These are phyloP conservation scores for Oasisia sp. DNA, from an alignment of 2,888 invertebrate genomes.

Conservation along the genomic window DNA sequence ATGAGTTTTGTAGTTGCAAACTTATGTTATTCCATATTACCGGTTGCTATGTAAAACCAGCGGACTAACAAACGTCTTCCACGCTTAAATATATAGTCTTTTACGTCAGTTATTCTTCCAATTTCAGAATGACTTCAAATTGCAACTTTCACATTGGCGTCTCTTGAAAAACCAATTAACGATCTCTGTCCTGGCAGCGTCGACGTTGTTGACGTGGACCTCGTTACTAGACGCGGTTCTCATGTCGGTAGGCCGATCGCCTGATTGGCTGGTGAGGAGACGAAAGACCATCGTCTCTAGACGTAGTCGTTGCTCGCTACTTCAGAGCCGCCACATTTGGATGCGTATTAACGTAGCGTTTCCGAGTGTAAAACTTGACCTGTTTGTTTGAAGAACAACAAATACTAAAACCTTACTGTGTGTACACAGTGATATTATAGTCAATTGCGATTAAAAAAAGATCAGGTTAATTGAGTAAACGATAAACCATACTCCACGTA, in stretches of 20 bases:
- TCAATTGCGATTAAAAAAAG: neutral
- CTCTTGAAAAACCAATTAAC: too few species aligned
- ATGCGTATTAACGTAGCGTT: neutral
- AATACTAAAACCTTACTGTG: neutral
- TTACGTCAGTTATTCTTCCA: too few species aligned
- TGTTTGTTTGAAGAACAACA: neutral
- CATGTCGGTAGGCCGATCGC: neutral
- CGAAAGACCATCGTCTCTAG: neutral
- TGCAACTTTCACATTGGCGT: too few species aligned
- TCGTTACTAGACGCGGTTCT: neutral
- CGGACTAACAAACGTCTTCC: neutral
- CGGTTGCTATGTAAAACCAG: too few species aligned
- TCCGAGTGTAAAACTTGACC: neutral
- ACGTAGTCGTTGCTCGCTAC: neutral
- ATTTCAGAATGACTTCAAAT: too few species aligned
- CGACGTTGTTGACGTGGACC: neutral
- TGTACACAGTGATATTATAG: neutral
- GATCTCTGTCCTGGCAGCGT: neutral
- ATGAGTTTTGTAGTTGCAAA: too few species aligned
- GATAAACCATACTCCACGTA: neutral
- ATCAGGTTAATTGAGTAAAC: neutral
- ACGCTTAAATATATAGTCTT: too few species aligned
- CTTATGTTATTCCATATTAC: too few species aligned
- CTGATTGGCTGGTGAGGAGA: neutral
- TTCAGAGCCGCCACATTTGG: neutral